Conservation (phyloP, 2,797 vertebrate genomes). For the Sorex maritimensis region DNA sequence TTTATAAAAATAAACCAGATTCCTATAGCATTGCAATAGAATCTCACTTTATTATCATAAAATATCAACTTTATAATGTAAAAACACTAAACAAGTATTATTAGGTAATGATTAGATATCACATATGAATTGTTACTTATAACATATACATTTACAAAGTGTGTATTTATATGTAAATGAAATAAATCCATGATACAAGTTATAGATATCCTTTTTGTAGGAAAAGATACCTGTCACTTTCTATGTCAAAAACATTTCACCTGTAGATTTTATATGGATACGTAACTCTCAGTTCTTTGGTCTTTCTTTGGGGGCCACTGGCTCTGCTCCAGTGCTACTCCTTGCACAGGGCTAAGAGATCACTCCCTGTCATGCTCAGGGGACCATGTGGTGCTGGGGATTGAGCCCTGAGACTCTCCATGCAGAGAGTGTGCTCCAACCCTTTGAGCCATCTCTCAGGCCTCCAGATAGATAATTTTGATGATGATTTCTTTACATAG, state of each 20-base stretch:
- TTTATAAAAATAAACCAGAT: conserved; percentile 24
- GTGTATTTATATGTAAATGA: not conserved
- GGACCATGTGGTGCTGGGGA: no score
- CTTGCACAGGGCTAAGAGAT: no score
- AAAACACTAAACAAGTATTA: not conserved
- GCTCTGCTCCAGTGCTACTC: no score
- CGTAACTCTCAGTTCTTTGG: not conserved
- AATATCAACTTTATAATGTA: not conserved
- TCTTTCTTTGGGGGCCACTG: no score
- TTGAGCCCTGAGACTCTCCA: no score
- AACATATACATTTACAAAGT: not conserved
- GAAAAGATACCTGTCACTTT: not conserved
- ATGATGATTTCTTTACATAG: conserved; percentile 5
- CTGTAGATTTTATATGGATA: not conserved
- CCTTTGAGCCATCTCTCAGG: no score
- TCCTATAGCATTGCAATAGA: not conserved
- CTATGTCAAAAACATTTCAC: not conserved
- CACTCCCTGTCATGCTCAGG: no score
- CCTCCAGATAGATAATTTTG: not conserved
- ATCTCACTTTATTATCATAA: conserved; percentile 8
- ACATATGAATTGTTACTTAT: not conserved
- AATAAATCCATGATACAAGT: not conserved
- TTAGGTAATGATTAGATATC: no score
- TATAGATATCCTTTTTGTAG: not conserved
- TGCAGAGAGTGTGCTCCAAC: no score